A percentile compares a stretch with the other conserved stretches of the same genome.
Evolutionary conservation across 53 echinoderm and acorn worm genomes (phyloP).

Genomic region (Hippasteria phrygiana): DNA sequence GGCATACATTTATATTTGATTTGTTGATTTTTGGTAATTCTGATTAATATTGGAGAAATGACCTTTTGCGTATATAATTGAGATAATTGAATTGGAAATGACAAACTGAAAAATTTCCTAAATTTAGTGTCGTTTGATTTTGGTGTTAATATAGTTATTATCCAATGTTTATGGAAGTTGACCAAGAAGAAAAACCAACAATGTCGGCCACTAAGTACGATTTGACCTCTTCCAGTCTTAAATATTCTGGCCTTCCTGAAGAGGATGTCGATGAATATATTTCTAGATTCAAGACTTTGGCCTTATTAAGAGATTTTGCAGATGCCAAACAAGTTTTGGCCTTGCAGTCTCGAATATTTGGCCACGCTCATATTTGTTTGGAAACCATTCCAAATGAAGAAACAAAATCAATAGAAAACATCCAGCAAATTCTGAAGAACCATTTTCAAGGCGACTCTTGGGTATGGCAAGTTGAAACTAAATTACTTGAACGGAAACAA

Average conservation of each 20-base stretch:
- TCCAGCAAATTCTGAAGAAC: background rate
- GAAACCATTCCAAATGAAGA: background rate
- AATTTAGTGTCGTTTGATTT: background rate
- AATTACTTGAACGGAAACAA: slow-evolving; percentile 13
- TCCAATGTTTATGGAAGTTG: slow-evolving; percentile 5
- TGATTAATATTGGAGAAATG: background rate
- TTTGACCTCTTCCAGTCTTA: background rate
- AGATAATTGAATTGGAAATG: no score
- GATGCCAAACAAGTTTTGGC: slow-evolving; percentile 17
- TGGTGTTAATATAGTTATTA: background rate
- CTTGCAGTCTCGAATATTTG: background rate
- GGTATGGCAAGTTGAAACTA: slow-evolving; percentile 16
- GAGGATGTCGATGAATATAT: slow-evolving; percentile 17
- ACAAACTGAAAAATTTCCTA: background rate
- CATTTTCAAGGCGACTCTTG: slow-evolving; percentile 28
- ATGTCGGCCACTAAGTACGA: slow-evolving; percentile 19
- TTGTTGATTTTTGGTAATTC: background rate
- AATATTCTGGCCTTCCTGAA: slow-evolving; percentile 15
- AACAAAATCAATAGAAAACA: no score
- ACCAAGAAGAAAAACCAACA: slow-evolving; percentile 14
- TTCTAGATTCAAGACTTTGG: slow-evolving; percentile 1
- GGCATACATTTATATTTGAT: background rate
- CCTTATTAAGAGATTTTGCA: background rate
- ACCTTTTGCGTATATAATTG: no score
- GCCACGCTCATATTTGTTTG: background rate